Evolutionary conservation across 2,888 invertebrate genomes (phyloP), one percentile per base, ranked within the genome.

Genomic region (Macrosiphum euphorbiae): DNA sequence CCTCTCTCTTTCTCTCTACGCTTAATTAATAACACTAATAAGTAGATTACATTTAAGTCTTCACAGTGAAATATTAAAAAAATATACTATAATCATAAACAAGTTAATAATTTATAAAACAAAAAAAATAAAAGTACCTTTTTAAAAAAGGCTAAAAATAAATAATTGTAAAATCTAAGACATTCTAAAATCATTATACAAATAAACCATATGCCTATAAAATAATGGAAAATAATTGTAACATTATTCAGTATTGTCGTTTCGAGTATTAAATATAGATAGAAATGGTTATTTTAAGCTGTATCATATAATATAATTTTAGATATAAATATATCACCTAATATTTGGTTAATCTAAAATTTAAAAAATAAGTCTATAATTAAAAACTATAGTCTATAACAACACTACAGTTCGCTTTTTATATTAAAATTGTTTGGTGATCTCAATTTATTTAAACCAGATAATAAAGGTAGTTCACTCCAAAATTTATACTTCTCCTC

Each of bases 321-420:
- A 78, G 35, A 78, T 78, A 35, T 20, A 35, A 78, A 35, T 78
- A 78, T 78, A 78, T 78, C 78, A 78, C 78, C 35, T 20, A 20
- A 35, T 78, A 78, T 35, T 78, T 78, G 1, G 20, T 35, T 1
- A 20, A 20, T 78, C 20, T 67, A 78, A 78, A 78, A 35, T 20
- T 78, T 78, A 20, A 78, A 35, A 78, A 35, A 35, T 78, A 20
- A 35, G 16, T 61, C 61, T 78, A 78, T 78, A 78, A 35, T 78
- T 35, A 78, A 78, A 78, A 78, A 35, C 20, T 20, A 78, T n/a
- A n/a, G n/a, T n/a, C n/a, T n/a, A n/a, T 20, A 78, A 35, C 55
- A 58, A 28, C 16, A 61, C 16, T 91, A 91, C 55, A 91, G 20
- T 52, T 91, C 91, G 10, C 26, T 55, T 85, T 91, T 91, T 85